Evolutionary conservation across 2,888 invertebrate species (phyloP).

Genomic region (Noctua fimbriata): DNA sequence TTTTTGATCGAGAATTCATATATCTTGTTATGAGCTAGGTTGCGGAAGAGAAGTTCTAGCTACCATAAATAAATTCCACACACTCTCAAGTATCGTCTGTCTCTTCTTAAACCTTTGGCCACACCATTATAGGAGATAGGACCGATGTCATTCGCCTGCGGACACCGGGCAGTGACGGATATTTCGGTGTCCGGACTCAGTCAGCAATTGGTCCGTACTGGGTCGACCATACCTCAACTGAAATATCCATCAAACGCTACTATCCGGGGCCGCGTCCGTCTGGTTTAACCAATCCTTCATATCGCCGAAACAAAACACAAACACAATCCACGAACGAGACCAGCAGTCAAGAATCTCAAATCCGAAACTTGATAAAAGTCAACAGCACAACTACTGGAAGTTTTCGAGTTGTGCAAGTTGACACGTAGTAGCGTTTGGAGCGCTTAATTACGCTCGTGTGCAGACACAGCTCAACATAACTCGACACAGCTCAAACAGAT

Average conservation of each 20-base stretch:
- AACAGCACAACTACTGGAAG: constrained; percentile 36
- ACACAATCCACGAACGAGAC: background rate
- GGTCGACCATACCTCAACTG: background rate
- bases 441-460: constrained; percentile 52
- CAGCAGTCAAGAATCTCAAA: constrained; percentile 38
- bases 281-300: background rate
- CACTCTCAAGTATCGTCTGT: background rate
- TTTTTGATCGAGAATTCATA: background rate
- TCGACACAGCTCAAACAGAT: constrained; percentile 37
- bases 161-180: background rate
- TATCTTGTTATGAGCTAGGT: background rate
- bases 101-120: background rate
- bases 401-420: constrained; percentile 40
- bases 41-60: background rate
- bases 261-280: background rate
- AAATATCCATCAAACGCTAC: background rate
- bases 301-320: background rate
- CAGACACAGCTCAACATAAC: constrained; percentile 33
- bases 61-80: background rate
- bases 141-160: background rate
- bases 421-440: constrained; percentile 35
- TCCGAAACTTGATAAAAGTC: constrained; percentile 39
- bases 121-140: background rate
- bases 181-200: background rate
- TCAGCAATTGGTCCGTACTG: background rate